A percentile compares a stretch with the other conserved stretches of the same genome.
Conservation (phyloP, 2,797 vertebrate species). For the Spondyliosoma cantharus region DNA sequence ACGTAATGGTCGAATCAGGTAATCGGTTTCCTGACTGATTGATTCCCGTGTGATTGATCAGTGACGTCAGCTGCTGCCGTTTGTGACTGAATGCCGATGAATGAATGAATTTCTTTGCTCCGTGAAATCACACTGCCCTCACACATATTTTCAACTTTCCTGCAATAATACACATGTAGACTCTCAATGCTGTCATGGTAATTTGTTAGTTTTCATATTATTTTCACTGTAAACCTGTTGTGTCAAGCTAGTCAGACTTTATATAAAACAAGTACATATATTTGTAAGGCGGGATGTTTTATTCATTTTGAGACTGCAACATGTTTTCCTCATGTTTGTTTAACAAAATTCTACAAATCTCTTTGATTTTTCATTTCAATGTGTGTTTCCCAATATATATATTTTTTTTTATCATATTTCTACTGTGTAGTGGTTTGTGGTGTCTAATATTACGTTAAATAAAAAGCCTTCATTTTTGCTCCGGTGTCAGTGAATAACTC, state of each 20-base stretch:
- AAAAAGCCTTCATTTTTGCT: conserved; percentile 23
- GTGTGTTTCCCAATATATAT: neutral
- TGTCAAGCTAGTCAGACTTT: neutral
- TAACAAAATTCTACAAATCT: conserved; percentile 8
- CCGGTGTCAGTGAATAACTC: neutral
- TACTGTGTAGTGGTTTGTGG: neutral
- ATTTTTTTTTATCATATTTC: conserved; percentile 11
- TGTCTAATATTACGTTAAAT: conserved; percentile 28
- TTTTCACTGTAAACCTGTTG: neutral
- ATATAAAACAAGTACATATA: conserved; percentile 1
- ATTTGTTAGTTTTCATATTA: conserved; percentile 10
- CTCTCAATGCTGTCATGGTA: neutral
- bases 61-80: conserved; percentile 8
- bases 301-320: neutral
- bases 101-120: neutral
- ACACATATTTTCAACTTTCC: neutral
- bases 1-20: too few relatives aligned
- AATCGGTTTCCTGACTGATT: too few relatives aligned
- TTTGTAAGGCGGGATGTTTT: neutral
- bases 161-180: neutral
- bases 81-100: neutral
- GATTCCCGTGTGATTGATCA: too few relatives aligned
- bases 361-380: conserved; percentile 8
- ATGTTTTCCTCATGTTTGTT: conserved; percentile 5
- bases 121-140: neutral